Base-by-base conservation (phyloP, 2,888 invertebrate genomes). In the Phalera bucephala region DNA sequence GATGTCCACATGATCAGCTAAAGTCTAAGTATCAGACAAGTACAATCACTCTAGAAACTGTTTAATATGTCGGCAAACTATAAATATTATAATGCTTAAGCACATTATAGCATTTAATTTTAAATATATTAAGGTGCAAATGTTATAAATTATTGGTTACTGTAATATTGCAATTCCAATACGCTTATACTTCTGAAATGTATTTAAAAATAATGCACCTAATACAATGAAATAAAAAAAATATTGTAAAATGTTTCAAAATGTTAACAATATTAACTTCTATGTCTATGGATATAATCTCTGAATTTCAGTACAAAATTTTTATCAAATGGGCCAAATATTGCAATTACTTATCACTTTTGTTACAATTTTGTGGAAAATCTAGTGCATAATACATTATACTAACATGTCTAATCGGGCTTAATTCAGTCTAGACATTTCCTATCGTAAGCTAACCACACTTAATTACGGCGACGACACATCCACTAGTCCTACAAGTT, bases 381-480 rank as follows among this genome's bases (percentile, higher is more conserved):
- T 75, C 81, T 84, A 83, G 70, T 76, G 72, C 65, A 49, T 66
- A 67, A 48, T 61, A 61, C 65, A 60, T 8, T 17, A 28, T 64
- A 70, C 77, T 78, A 79, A 71, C 64, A 72, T 65, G 52, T 73
- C 80, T 81, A 84, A 75, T 80, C 83, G 84, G 82, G 80, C 80
- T 74, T 80, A 75, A 75, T 77, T 88, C 88, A 88, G 88, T 88
- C 88, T 87, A 88, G 75, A 81, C 75, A 74, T 82, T 72, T 78
- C 77, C 80, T 85, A 86, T 83, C 57, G 59, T 78, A 84, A 72
- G 75, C 78, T 78, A 77, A 62, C 64, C 64, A 69, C 71, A 72
- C 69, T 67, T 70, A 69, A 65, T 66, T 72, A 78, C 64, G 62
- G 74, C 67, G 55, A 72, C 68, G 60, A 74, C 67, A 76, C 67